phyloP scores from a whole-genome alignment of 2,888 invertebrate genomes.

The Odontocolon sp. region DNA sequence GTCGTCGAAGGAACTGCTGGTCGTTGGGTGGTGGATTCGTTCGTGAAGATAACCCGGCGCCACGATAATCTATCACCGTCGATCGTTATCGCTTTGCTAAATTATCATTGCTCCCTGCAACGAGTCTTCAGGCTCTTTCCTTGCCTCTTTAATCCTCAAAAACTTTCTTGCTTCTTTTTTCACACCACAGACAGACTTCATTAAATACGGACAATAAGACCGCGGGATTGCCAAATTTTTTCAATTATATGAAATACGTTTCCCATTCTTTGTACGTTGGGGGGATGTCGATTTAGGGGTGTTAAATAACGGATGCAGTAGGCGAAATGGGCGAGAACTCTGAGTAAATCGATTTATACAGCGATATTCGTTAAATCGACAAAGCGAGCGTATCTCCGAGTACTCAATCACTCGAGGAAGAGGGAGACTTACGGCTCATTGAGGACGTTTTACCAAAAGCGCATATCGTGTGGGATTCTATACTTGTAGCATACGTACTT shows the following conservation, averaged over 20 bases:
- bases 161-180: not conserved
- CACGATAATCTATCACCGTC: constrained; percentile 52
- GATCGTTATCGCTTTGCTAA: constrained; percentile 54
- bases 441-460: constrained; percentile 46
- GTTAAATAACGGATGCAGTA: constrained; percentile 20
- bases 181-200: constrained; percentile 4
- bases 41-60: constrained; percentile 39
- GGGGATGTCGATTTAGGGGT: no score
- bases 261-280: not conserved
- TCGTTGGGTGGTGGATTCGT: constrained; percentile 48
- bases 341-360: constrained; percentile 54
- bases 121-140: not conserved
- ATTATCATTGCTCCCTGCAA: constrained; percentile 47
- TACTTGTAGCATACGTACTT: not conserved
- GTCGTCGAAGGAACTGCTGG: constrained; percentile 4
- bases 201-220: constrained; percentile 8
- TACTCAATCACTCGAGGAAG: constrained; percentile 51
- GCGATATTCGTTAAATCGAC: constrained; percentile 55
- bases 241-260: not conserved
- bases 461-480: constrained; percentile 43
- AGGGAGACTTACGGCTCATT: constrained; percentile 57
- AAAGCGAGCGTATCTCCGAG: constrained; percentile 55
- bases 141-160: not conserved
- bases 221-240: not conserved
- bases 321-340: constrained; percentile 42